Conservation (phyloP, 92 coral and sea anemone genomes). For the Isaurus tuberculatus region DNA sequence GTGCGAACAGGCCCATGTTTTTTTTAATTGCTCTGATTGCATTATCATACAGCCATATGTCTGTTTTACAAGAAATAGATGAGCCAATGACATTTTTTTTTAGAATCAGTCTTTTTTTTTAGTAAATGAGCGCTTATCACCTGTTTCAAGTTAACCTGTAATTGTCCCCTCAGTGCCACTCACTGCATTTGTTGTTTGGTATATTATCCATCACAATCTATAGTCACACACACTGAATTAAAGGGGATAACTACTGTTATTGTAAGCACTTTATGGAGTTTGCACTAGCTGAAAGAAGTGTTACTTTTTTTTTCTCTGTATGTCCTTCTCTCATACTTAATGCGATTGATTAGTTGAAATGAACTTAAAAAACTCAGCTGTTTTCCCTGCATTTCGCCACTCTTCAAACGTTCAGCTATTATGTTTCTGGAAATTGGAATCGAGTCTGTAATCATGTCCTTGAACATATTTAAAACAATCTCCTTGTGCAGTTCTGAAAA, state of each 20-base stretch:
- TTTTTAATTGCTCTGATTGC: neutral
- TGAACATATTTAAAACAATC: slow-evolving; percentile 17
- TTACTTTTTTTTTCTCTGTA: slow-evolving; percentile 11
- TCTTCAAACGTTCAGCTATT: neutral
- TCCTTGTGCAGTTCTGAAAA: slow-evolving; percentile 23
- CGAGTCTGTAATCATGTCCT: slow-evolving; percentile 22
- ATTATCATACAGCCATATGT: neutral
- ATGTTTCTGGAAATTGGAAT: slow-evolving; percentile 17
- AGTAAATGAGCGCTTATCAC: neutral
- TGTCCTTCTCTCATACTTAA: slow-evolving; percentile 24
- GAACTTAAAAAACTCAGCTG: neutral
- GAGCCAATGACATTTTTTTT: neutral
- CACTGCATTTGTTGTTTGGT: slow-evolving; percentile 4
- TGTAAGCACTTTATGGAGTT: neutral
- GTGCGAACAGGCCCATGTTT: too few relatives aligned
- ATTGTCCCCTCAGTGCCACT: neutral
- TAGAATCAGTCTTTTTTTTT: neutral
- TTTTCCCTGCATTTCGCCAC: neutral
- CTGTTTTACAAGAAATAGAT: neutral
- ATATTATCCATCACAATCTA: neutral
- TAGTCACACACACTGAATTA: slow-evolving; percentile 1
- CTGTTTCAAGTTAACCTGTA: neutral
- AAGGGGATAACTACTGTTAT: neutral
- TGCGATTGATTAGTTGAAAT: slow-evolving; percentile 11
- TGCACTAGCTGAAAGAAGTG: neutral